These are phyloP conservation scores for Zenarchopterus dispar DNA, from an alignment of 2,797 vertebrate genomes.

Conservation along the genomic window DNA sequence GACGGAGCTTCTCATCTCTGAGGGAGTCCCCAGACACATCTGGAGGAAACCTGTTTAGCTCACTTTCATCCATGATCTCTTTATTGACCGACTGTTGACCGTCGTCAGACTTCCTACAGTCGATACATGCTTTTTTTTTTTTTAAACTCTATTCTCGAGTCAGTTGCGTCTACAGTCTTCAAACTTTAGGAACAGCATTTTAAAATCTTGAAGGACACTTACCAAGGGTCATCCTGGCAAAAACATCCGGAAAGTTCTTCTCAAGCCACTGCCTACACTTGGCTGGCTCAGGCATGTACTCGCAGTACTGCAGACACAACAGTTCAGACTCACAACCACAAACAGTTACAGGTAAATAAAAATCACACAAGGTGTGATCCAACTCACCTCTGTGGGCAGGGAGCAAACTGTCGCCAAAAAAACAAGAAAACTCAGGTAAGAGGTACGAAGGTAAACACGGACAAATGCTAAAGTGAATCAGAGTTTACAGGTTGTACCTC, in stretches of 20 bases:
- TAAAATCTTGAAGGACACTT: conserved; percentile 52
- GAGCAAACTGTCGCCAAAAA: conserved; percentile 88
- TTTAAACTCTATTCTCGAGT: too few relatives aligned
- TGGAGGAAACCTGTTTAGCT: too few relatives aligned
- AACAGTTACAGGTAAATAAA: not conserved
- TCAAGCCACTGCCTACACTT: conserved; percentile 99
- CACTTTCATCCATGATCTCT: too few relatives aligned
- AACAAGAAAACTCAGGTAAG: not conserved
- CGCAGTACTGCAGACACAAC: conserved; percentile 88
- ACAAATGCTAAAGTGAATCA: not conserved
- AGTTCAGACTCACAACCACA: not conserved
- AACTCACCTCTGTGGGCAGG: conserved; percentile 94
- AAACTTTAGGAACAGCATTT: too few relatives aligned
- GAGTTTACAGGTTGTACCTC: conserved; percentile 80
- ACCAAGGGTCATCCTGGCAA: conserved; percentile 96
- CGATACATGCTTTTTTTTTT: too few relatives aligned
- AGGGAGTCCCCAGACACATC: too few relatives aligned
- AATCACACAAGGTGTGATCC: not conserved
- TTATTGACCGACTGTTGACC: too few relatives aligned
- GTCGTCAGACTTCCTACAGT: too few relatives aligned
- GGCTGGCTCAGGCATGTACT: conserved; percentile 98
- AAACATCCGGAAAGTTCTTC: conserved; percentile 98
- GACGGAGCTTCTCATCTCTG: too few relatives aligned
- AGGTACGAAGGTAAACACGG: accelerated
- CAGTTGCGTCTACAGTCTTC: too few relatives aligned